A percentile compares a stretch with the other conserved stretches of the same genome.
phyloP scores from a whole-genome alignment of 2,113 vertebrate genomes.

The Ptilorrhoa leucosticta region DNA sequence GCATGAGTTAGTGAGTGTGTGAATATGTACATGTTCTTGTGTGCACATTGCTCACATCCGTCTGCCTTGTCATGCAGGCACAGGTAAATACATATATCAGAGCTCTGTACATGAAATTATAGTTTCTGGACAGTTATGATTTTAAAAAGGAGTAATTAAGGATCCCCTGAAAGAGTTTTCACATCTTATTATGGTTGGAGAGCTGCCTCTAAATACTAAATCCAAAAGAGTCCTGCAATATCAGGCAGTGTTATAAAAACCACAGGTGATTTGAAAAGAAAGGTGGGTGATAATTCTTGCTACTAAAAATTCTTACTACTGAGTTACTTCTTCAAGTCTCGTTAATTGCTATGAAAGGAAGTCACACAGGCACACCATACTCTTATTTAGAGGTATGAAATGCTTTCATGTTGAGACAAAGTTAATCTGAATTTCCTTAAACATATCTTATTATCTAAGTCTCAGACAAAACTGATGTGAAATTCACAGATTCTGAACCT shows the following conservation, averaged over 20 bases:
- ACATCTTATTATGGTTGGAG: neutral
- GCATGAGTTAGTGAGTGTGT: neutral
- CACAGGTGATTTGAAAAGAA: neutral
- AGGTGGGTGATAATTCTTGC: neutral
- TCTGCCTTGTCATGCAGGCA: neutral
- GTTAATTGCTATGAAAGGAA: neutral
- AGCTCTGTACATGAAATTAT: neutral
- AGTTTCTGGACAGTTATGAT: neutral
- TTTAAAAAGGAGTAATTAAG: neutral
- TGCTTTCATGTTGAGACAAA: neutral
- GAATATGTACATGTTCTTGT: neutral
- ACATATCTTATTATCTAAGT: neutral
- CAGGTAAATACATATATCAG: fast-evolving
- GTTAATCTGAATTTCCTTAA: neutral
- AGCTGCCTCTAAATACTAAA: neutral
- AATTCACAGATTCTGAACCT: neutral
- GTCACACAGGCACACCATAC: neutral
- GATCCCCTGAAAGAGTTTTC: neutral
- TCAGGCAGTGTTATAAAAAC: neutral
- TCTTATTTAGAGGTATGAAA: neutral
- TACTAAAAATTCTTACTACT: neutral
- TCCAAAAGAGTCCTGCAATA: neutral
- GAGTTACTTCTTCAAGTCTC: neutral
- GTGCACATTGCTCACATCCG: neutral
- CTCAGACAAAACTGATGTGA: neutral